Evolutionary conservation across 2,888 invertebrate genomes (phyloP).

Genomic region (Caenorhabditis sp.): DNA sequence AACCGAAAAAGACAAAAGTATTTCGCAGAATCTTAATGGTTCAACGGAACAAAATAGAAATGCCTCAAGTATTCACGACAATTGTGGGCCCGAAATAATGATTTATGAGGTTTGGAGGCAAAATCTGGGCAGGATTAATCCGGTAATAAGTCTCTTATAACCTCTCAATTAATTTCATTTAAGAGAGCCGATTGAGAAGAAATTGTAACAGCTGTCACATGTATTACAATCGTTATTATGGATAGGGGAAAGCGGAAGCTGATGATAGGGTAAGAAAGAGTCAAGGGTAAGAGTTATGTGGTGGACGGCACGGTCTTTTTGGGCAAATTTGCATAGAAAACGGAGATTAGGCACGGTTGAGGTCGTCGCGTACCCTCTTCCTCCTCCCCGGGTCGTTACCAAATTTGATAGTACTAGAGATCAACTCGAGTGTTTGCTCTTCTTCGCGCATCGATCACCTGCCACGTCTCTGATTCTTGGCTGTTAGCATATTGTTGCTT

Average conservation of each 20-base stretch:
- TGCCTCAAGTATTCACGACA: no score
- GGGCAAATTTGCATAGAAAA: slow-evolving; percentile 58
- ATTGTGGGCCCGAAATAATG: no score
- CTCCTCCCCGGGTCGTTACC: slow-evolving; percentile 42
- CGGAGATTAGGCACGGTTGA: slow-evolving; percentile 54
- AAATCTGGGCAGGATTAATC: slow-evolving; percentile 15
- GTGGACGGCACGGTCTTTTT: slow-evolving; percentile 29
- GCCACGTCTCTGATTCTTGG: slow-evolving; percentile 44
- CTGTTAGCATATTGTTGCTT: slow-evolving; percentile 60
- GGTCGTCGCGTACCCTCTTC: slow-evolving; percentile 30
- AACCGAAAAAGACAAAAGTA: no score
- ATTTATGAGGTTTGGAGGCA: slow-evolving; percentile 11
- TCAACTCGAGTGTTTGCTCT: slow-evolving; percentile 58
- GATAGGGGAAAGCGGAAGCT: background rate
- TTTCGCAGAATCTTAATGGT: no score
- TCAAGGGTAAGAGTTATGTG: slow-evolving; percentile 14
- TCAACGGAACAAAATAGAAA: no score
- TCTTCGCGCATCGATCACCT: slow-evolving; percentile 56
- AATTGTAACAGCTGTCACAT: slow-evolving; percentile 47
- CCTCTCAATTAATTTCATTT: slow-evolving; percentile 43
- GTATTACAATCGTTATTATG: slow-evolving; percentile 47
- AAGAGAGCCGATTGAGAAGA: slow-evolving; percentile 35
- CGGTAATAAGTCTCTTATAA: slow-evolving; percentile 38
- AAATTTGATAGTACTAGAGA: slow-evolving; percentile 58
- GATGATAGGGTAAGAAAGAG: background rate